Evolutionary conservation across 2,797 vertebrate species (phyloP).

Genomic region (Loris lydekkerianus): DNA sequence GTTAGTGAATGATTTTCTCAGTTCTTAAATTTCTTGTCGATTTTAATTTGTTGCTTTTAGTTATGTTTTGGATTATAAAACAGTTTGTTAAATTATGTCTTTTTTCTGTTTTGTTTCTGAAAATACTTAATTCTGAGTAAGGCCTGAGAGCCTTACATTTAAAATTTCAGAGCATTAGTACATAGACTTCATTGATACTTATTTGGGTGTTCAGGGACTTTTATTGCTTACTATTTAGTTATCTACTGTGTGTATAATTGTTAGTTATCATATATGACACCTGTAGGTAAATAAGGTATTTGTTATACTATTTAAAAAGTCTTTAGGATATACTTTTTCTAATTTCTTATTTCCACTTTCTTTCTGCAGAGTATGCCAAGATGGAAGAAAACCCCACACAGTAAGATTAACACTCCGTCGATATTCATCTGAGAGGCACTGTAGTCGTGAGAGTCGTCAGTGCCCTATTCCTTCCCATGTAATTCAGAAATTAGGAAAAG

Average conservation of each 20-base stretch:
- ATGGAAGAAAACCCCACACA: slow-evolving; percentile 93
- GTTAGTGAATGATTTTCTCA: slow-evolving; percentile 1
- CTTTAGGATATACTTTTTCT: background rate
- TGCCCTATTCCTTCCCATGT: slow-evolving; percentile 92
- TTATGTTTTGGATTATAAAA: slow-evolving; percentile 35
- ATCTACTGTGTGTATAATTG: slow-evolving; percentile 10
- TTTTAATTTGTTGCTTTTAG: slow-evolving; percentile 60
- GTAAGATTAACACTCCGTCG: slow-evolving; percentile 91
- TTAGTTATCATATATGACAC: background rate
- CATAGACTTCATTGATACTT: background rate
- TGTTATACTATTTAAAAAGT: background rate
- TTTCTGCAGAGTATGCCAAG: slow-evolving; percentile 89
- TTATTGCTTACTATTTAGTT: slow-evolving; percentile 38
- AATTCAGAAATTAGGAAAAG: slow-evolving; percentile 90
- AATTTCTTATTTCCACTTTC: background rate
- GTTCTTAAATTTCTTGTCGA: slow-evolving; percentile 31
- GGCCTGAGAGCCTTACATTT: background rate
- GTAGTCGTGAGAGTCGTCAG: slow-evolving; percentile 93
- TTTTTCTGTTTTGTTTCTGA: slow-evolving; percentile 29
- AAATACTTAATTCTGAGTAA: slow-evolving; percentile 26
- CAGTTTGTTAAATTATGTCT: slow-evolving; percentile 25
- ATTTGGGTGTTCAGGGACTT: background rate
- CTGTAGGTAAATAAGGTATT: slow-evolving; percentile 18
- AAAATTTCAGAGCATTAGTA: slow-evolving; percentile 19
- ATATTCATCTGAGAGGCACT: slow-evolving; percentile 89